Evolutionary conservation across 1,140 invertebrate genomes (phyloP).

Genomic region (Heliconius nattereri): DNA sequence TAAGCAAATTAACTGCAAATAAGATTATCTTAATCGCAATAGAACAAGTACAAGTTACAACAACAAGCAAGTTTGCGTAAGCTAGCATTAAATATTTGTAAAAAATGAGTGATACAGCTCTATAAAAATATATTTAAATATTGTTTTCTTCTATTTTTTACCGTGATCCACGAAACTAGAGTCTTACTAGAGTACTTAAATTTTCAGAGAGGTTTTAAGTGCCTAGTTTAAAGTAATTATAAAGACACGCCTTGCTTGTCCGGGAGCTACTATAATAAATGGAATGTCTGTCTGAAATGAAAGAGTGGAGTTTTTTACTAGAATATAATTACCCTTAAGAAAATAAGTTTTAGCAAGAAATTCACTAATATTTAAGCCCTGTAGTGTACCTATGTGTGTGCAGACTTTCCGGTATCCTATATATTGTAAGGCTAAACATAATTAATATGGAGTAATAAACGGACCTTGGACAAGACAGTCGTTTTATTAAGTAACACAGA

Average conservation of each 20-base stretch:
- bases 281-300: constrained; percentile 15
- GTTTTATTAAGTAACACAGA: no score
- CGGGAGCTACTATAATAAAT: constrained; percentile 16
- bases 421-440: no score
- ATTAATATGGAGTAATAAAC: no score
- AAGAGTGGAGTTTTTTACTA: not conserved
- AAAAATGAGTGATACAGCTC: not conserved
- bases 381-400: no score
- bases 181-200: constrained; percentile 8
- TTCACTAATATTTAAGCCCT: not conserved
- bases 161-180: not conserved
- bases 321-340: constrained; percentile 1
- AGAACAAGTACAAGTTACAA: no score
- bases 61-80: no score
- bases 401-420: no score
- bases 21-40: no score
- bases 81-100: not conserved
- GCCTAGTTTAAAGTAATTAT: constrained; percentile 24
- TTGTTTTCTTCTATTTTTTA: constrained; percentile 20
- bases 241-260: constrained; percentile 12
- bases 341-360: not conserved
- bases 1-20: no score
- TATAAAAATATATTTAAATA: not conserved
- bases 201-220: constrained; percentile 24
- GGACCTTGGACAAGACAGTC: no score